Conservation (phyloP, 2,888 invertebrate genomes). For the Pseudococcus longispinus region DNA sequence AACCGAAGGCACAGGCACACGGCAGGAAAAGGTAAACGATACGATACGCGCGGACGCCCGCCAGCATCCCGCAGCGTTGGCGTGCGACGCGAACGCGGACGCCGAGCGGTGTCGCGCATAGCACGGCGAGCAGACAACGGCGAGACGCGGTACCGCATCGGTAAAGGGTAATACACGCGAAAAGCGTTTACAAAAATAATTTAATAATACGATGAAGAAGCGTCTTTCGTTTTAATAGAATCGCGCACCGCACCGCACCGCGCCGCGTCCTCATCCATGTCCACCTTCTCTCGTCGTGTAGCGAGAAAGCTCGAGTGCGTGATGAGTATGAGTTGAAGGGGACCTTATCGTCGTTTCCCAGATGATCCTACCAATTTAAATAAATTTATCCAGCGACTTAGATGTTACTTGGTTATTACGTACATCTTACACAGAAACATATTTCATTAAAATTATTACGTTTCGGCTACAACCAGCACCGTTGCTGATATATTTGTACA, state of each 20-base stretch:
- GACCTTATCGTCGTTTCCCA: constrained; percentile 43
- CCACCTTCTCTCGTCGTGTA: not conserved
- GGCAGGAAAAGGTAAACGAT: too few species aligned
- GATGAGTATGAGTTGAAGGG: constrained; percentile 38
- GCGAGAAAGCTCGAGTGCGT: constrained; percentile 19
- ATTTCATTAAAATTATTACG: constrained; percentile 44
- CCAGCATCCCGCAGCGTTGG: too few species aligned
- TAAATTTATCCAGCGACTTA: constrained; percentile 40
- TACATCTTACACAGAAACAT: constrained; percentile 43
- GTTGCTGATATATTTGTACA: not conserved
- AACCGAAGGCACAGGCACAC: too few species aligned
- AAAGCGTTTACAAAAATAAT: constrained; percentile 43
- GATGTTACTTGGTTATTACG: constrained; percentile 30
- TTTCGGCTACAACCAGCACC: constrained; percentile 23
- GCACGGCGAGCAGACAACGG: too few species aligned
- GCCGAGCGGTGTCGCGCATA: not conserved
- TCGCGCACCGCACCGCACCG: not conserved
- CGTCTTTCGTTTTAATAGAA: constrained; percentile 45
- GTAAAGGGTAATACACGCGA: not conserved
- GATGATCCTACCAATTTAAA: constrained; percentile 45
- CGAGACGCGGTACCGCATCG: not conserved
- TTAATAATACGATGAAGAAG: constrained; percentile 39
- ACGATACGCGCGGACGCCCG: too few species aligned
- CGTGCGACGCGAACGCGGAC: too few species aligned
- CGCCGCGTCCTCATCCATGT: not conserved